Evolutionary conservation across 2,797 vertebrate species (phyloP).

Genomic region (Trachurus trachurus): DNA sequence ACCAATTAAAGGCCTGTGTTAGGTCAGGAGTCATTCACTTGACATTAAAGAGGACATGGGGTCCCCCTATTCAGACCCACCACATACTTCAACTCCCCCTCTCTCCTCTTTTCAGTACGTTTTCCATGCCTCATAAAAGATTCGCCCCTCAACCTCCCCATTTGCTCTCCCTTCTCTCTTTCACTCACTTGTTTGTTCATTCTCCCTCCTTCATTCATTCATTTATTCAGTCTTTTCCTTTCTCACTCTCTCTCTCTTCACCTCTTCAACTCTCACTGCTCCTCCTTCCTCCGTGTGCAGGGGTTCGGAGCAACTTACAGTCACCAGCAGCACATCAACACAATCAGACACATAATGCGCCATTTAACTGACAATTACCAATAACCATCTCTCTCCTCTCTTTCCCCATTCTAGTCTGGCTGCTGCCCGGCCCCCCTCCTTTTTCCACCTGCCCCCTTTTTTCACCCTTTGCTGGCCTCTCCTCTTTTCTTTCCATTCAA

Average conservation of each 20-base stretch:
- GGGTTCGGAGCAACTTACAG: not conserved
- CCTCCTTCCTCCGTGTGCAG: constrained; percentile 14
- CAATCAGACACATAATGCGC: constrained; percentile 6
- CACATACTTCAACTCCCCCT: constrained; percentile 60
- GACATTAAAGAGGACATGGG: constrained; percentile 75
- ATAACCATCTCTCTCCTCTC: constrained; percentile 7
- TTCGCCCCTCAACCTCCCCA: constrained; percentile 48
- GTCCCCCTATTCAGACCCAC: constrained; percentile 79
- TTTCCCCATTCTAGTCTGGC: not conserved
- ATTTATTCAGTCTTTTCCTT: constrained; percentile 28
- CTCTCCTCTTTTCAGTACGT: constrained; percentile 60
- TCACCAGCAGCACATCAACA: constrained; percentile 8
- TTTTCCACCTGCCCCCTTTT: constrained; percentile 13
- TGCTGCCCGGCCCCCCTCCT: not conserved
- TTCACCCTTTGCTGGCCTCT: constrained; percentile 30
- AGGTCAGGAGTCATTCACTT: constrained; percentile 83
- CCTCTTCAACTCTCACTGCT: constrained; percentile 38
- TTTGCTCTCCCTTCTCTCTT: constrained; percentile 49
- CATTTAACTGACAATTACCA: constrained; percentile 21
- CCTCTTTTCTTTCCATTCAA: constrained; percentile 40
- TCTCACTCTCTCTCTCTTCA: constrained; percentile 20
- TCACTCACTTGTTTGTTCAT: constrained; percentile 59
- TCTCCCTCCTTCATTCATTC: constrained; percentile 48
- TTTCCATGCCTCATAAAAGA: constrained; percentile 75
- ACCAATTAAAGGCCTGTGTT: constrained; percentile 81